Evolutionary conservation across 2,113 vertebrate species (phyloP).

Genomic region (Bostrychus sinensis): DNA sequence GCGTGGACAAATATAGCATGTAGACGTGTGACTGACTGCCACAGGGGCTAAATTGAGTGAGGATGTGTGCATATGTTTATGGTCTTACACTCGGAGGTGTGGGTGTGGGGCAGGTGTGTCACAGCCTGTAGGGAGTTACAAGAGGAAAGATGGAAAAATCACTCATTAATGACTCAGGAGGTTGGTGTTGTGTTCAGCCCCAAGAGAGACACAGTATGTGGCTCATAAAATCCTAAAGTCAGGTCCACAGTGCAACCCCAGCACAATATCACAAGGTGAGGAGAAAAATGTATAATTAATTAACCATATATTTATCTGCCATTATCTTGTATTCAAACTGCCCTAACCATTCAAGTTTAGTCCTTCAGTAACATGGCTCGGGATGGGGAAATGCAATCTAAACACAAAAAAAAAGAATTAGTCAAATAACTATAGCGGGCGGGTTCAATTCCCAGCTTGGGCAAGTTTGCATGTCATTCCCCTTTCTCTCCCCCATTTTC

Average conservation of each 20-base stretch:
- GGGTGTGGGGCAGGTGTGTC: constrained; percentile 76
- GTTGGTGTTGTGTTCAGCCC: constrained; percentile 49
- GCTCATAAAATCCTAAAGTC: constrained; percentile 78
- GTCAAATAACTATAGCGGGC: too few relatives aligned
- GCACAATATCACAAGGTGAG: constrained; percentile 8
- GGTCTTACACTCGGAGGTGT: constrained; percentile 57
- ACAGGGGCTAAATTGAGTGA: constrained; percentile 51
- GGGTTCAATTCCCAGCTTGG: too few relatives aligned
- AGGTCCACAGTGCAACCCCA: constrained; percentile 60
- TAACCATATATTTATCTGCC: background rate
- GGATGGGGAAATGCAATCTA: too few relatives aligned
- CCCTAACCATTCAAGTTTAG: background rate
- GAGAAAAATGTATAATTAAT: background rate
- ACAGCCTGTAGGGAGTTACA: constrained; percentile 46
- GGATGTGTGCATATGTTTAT: constrained; percentile 68
- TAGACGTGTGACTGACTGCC: constrained; percentile 43
- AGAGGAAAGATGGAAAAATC: constrained; percentile 67
- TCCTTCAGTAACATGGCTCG: too few relatives aligned
- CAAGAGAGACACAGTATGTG: constrained; percentile 57
- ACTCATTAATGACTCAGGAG: constrained; percentile 76
- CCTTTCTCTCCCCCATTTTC: too few relatives aligned
- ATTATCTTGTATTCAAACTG: background rate
- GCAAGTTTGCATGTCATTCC: too few relatives aligned
- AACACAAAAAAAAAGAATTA: too few relatives aligned
- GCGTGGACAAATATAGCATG: constrained; percentile 41